Evolutionary conservation across 2,888 invertebrate genomes (phyloP), one percentile per base, ranked within the genome.

Genomic region (Liopterus haemorrhoidalis): DNA sequence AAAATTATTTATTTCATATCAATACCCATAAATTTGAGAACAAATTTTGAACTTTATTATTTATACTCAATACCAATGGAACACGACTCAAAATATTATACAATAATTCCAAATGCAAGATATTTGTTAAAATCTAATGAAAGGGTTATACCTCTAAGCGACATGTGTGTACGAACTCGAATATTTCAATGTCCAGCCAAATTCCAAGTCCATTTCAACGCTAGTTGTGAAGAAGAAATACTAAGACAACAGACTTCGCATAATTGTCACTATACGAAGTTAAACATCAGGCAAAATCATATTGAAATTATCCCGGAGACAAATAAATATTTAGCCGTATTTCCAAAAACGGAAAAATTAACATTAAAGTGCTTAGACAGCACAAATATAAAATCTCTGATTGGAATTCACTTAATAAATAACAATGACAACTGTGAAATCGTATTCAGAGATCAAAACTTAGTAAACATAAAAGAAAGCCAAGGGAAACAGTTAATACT

Each of bases 11-110:
- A 46, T 45, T 46, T 46, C 20, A 5, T 46, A 32, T 46, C 46
- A 43, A 46, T 46, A 30, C 46, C 46, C 5, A 46, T 46, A n/a
- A 24, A 46, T 33, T 46, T 15, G 12, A 43, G 46, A 36, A 46
- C 14, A n/a, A 11, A 44, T n/a, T 46, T 35, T 27, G 42, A 46
- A 5, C 25, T 46, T 15, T 46, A 46, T 36, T 36, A 46, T 24
- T 22, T 46, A 44, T 19, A 25, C 14, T 20, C 43, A 20, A 46
- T 46, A n/a, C 46, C 46, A 8, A 46, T 41, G 20, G 31, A 15
- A 18, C 6, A 14, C 6, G 32, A 46, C 21, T 44, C 40, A 43
- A 15, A 32, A 20, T 46, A 32, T 43, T 8, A 11, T 9, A 46
- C 33, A 31, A 32, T 46, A 46, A 43, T 46, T 25, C 46, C 46